Base-by-base conservation (phyloP, 2,113 vertebrate genomes). In the Gymnogyps californianus region DNA sequence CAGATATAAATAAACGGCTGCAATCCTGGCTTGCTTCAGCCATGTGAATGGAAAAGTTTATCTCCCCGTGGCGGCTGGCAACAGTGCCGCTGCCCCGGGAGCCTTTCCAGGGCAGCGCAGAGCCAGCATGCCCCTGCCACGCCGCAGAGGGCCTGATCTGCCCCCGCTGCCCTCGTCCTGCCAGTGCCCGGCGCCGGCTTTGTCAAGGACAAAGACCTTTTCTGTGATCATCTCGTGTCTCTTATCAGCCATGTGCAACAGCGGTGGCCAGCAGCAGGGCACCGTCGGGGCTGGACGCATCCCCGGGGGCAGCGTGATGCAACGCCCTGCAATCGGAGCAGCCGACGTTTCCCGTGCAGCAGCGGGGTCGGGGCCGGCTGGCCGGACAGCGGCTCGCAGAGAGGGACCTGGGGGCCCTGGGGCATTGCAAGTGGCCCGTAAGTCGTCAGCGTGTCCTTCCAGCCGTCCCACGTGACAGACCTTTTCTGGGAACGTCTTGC, bases 41-140 rank as follows among this genome's bases (percentile, higher is more conserved):
- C 2, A 7, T 3, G 8, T 3, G 11, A 57, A 22, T 0, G 20
- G 59, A 19, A 13, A 38, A 29, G 22, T 11, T 44, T 3, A 2
- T 31, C 32, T n/a, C 47, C 64, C 40, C 1, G 0, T 5, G 55
- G 28, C 2, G 10, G 32, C 14, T 1, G 15, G 31, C 40, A n/a
- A 2, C 11, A 7, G 42, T 1, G 21, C 10, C 1, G 5, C 25
- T 17, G 65, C 34, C 70, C 34, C 5, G 26, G 29, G 57, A 76
- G 34, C 55, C 47, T 24, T 24, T 28, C 20, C 72, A 24, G 57
- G 44, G 29, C 34, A 25, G 29, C 3, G 1, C 7, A 7, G 62
- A 77, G 71, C 46, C 59, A 16, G 34, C 59, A 17, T 21, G 21
- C 31, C 38, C n/a, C 40, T 16, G 55, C 36, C 77, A 7, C 4